phyloP scores from a whole-genome alignment of 2,113 vertebrate genomes.

The Eurypyga helias region DNA sequence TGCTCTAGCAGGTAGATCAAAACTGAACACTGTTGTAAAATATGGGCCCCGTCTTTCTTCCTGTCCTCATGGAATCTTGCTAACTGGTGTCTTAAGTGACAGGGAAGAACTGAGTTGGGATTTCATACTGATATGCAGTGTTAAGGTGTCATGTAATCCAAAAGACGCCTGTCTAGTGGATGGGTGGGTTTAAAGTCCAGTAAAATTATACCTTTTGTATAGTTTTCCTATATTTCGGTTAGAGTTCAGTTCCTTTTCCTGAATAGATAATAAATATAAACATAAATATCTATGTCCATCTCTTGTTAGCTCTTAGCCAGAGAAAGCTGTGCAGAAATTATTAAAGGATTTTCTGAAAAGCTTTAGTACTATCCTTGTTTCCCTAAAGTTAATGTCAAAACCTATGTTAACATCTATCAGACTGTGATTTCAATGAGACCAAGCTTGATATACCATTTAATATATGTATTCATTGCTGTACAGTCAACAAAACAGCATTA shows the following conservation, averaged over 20 bases:
- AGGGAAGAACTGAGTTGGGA: not conserved
- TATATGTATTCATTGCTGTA: not conserved
- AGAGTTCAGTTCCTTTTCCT: not conserved
- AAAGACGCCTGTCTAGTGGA: not conserved
- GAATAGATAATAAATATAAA: no score
- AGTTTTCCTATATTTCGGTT: not conserved
- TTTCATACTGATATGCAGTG: not conserved
- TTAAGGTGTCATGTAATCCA: not conserved
- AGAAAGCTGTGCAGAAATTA: not conserved
- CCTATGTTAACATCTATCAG: not conserved
- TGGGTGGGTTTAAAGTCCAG: not conserved
- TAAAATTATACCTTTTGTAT: not conserved
- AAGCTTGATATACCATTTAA: not conserved
- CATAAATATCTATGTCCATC: not conserved
- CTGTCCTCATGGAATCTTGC: fast-evolving
- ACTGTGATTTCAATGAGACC: not conserved
- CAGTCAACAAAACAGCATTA: not conserved
- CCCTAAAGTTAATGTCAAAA: not conserved
- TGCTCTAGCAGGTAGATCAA: fast-evolving
- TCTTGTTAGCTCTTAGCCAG: not conserved
- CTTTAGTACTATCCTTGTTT: not conserved
- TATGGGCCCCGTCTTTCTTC: not conserved
- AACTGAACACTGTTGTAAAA: not conserved
- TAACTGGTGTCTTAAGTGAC: not conserved
- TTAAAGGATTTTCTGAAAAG: not conserved